Percentiles rank a stretch among this genome's conserved stretches.
phyloP scores from a whole-genome alignment of 1,140 invertebrate genomes.

The Aphelinus certus region DNA sequence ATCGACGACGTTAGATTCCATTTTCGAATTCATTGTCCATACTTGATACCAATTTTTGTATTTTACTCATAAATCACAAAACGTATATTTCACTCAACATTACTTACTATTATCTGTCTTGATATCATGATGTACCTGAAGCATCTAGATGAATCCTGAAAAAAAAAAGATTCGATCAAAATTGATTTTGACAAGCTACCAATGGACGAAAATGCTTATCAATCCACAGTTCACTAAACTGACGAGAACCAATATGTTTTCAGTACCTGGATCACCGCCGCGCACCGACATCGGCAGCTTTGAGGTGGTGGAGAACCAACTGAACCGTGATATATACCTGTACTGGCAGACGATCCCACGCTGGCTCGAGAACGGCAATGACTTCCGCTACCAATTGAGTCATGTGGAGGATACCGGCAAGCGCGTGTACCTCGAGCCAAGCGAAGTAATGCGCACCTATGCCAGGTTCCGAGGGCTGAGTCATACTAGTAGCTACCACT shows the following conservation, averaged over 20 bases:
- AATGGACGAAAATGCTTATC: no score
- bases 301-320: slow-evolving; percentile 66
- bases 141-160: no score
- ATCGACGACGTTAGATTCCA: neutral
- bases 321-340: slow-evolving; percentile 69
- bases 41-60: neutral
- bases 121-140: no score
- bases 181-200: no score
- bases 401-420: slow-evolving; percentile 44
- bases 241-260: slow-evolving; percentile 8
- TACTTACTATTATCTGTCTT: no score
- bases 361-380: slow-evolving; percentile 70
- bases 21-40: neutral
- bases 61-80: neutral
- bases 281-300: slow-evolving; percentile 74
- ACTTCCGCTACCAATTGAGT: slow-evolving; percentile 63
- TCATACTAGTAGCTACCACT: slow-evolving; percentile 63
- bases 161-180: no score
- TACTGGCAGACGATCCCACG: slow-evolving; percentile 76
- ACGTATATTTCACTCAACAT: no score
- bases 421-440: slow-evolving; percentile 50
- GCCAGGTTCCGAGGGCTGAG: slow-evolving; percentile 66
- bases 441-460: slow-evolving; percentile 65
- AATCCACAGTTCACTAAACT: no score
- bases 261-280: slow-evolving; percentile 70